Percentiles rank a stretch among this genome's conserved stretches.
phyloP scores from a whole-genome alignment of 2,797 vertebrate species.

The Leptodactylus fallax region DNA sequence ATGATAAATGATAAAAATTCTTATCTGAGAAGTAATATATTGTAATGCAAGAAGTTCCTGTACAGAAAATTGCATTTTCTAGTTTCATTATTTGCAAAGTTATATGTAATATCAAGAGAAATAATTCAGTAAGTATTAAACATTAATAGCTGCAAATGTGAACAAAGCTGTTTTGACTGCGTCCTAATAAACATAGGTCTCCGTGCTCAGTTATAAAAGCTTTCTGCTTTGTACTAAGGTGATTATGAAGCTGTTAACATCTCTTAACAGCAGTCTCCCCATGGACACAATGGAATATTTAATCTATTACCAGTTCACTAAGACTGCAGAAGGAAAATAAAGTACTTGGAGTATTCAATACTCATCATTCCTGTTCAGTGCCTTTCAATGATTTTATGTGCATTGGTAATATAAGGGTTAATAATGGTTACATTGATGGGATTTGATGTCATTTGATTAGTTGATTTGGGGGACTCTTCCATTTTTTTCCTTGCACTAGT shows the following conservation, averaged over 20 bases:
- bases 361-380: not conserved
- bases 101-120: conserved; percentile 3
- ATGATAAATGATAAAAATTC: not conserved
- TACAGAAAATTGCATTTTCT: not conserved
- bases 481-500: too few species aligned
- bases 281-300: conserved; percentile 19
- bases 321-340: not conserved
- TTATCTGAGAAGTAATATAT: not conserved
- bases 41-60: not conserved
- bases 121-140: conserved; percentile 18
- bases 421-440: not conserved
- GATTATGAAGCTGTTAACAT: conserved; percentile 50
- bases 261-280: conserved; percentile 23
- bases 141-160: conserved; percentile 27
- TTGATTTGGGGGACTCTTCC: not conserved
- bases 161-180: conserved; percentile 24
- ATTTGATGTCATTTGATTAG: not conserved
- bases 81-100: conserved; percentile 19
- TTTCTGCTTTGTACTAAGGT: conserved; percentile 37
- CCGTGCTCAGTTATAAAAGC: conserved; percentile 40
- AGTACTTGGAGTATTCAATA: not conserved
- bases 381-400: not conserved
- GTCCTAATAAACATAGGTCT: conserved; percentile 28
- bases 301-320: not conserved
- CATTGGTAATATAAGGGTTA: not conserved